Evolutionary conservation across 2,888 invertebrate genomes (phyloP).

Genomic region (Alviniconcha strummeri): DNA sequence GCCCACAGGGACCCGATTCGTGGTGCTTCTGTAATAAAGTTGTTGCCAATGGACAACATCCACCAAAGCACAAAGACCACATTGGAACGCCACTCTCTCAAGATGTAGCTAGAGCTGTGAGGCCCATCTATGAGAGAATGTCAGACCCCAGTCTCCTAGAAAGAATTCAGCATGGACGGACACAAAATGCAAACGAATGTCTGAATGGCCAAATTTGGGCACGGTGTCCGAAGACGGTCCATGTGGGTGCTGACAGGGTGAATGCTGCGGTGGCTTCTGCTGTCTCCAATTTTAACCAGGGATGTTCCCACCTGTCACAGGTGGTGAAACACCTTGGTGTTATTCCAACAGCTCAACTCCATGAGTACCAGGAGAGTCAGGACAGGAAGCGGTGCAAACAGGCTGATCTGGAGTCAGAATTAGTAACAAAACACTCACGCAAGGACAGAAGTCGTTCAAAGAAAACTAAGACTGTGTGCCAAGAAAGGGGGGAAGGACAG

Average conservation of each 20-base stretch:
- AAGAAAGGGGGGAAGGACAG: not conserved
- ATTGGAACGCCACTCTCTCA: not conserved
- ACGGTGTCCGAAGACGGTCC: not conserved
- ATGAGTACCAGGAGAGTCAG: not conserved
- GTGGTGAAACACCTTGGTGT: not conserved
- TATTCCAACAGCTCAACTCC: not conserved
- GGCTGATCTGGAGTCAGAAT: not conserved
- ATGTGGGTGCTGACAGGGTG: not conserved
- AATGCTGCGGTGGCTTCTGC: not conserved
- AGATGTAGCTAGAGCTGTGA: not conserved
- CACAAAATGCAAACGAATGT: constrained; percentile 19
- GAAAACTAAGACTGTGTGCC: not conserved
- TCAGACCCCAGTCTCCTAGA: not conserved
- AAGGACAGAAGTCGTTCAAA: too few species aligned
- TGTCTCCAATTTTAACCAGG: not conserved
- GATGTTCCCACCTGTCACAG: not conserved
- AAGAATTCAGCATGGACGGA: not conserved
- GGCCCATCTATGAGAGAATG: constrained; percentile 13
- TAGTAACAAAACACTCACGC: not conserved
- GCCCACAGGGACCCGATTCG: not conserved
- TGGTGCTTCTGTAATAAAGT: constrained; percentile 11
- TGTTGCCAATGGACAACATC: not conserved
- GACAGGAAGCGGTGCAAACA: not conserved
- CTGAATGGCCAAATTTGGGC: constrained; percentile 8
- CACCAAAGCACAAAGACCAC: not conserved